phyloP scores from a whole-genome alignment of 64 coral and sea anemone species.

The Pachyseris speciosa region DNA sequence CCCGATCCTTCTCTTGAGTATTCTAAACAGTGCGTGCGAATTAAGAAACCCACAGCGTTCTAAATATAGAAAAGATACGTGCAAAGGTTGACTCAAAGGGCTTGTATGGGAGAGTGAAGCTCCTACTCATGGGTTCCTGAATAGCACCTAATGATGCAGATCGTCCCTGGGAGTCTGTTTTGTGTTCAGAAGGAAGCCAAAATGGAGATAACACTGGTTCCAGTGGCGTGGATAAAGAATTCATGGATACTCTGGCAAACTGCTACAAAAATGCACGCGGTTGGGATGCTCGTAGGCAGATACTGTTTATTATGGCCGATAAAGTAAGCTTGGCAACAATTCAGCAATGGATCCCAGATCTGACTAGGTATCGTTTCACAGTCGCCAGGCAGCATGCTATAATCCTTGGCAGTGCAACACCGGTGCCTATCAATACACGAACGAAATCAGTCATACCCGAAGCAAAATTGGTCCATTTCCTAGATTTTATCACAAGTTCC shows the following conservation, averaged over 20 bases:
- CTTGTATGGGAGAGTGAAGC: too few relatives aligned
- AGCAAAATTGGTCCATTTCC: not conserved
- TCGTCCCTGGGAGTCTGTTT: conserved; percentile 8
- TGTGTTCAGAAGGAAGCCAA: not conserved
- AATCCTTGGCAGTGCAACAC: not conserved
- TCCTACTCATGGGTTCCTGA: too few relatives aligned
- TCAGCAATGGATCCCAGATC: conserved; percentile 6
- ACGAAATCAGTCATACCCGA: not conserved
- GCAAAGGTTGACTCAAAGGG: too few relatives aligned
- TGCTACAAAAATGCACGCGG: conserved; percentile 6
- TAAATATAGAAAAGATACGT: too few relatives aligned
- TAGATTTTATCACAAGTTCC: conserved; percentile 21
- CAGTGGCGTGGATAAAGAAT: not conserved
- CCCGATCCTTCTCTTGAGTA: too few relatives aligned
- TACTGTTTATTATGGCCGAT: conserved; percentile 28
- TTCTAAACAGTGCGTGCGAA: too few relatives aligned
- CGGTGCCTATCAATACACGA: not conserved
- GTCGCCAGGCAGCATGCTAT: not conserved
- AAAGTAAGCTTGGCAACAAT: conserved; percentile 9
- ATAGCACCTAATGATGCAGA: conserved; percentile 39
- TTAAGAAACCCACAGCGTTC: too few relatives aligned
- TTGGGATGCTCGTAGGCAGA: conserved; percentile 20
- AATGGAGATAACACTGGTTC: not conserved
- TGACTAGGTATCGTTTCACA: conserved; percentile 16
- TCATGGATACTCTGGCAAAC: conserved; percentile 1